Base-by-base conservation (phyloP, 2,888 invertebrate species). In the Scaptodrosophila latifasciaeformis region DNA sequence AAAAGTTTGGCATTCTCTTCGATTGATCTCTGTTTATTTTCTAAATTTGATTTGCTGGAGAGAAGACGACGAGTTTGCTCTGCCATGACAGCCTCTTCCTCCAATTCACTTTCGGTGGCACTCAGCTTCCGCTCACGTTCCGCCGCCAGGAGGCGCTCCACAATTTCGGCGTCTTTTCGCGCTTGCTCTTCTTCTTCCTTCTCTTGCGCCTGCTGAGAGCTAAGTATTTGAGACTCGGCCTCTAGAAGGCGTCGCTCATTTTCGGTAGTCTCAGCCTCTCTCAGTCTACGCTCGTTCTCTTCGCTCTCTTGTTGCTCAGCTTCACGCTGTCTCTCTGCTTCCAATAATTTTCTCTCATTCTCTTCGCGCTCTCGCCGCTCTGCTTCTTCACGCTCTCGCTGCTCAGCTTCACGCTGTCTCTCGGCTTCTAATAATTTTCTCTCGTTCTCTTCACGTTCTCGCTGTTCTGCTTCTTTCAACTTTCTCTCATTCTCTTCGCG, bases 1-100 rank as follows among this genome's bases (percentile, higher is more conserved):
- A 84, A 83, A 1, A 75, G 63, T 0, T 82, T 68, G 0, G 84
- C 81, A 45, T 85, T 85, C 46, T 84, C 83, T 48, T 84, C 84
- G 13, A 82, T 82, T 2, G 71, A 54, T 13, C 54, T 70, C 40
- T 83, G 84, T 24, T 71, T 82, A n/a, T 55, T 48, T 43, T 75
- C 70, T 18, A 66, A 49, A 17, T 75, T 51, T n/a, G 50, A 29
- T 27, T 70, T 77, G 24, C 65, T 64, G 6, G 58, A 49, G 6
- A 65, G 56, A 31, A 65, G n/a, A 2, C 69, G 72, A 1, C 60
- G 66, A 0, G 59, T 47, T 9, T 77, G 63, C 17, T 63, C 58
- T 17, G 60, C 15, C 1, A 53, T 34, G 2, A 67, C 35, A 1
- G 54, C 77, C 9, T 82, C 77, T 17, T 70, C 82, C 10, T 78